Evolutionary conservation across 2,797 vertebrate genomes (phyloP).

Genomic region (Argentina silus): DNA sequence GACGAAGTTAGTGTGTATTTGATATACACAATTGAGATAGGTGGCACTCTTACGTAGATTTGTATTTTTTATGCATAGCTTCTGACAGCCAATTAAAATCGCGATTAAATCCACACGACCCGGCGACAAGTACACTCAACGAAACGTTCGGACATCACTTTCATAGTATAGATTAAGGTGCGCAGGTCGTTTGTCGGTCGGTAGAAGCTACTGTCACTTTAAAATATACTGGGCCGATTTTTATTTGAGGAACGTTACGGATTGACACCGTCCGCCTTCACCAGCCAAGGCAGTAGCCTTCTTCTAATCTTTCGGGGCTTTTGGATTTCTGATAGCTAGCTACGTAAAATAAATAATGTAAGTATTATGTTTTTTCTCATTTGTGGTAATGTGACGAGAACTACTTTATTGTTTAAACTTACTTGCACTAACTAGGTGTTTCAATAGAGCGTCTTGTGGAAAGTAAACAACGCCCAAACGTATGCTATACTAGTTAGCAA

Average conservation of each 20-base stretch:
- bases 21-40: too few relatives aligned
- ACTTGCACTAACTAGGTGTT: not conserved
- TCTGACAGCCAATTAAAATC: too few relatives aligned
- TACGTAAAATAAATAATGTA: not conserved
- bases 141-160: too few relatives aligned
- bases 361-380: not conserved
- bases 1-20: too few relatives aligned
- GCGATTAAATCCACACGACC: too few relatives aligned
- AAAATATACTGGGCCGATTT: not conserved
- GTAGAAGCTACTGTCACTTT: not conserved
- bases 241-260: not conserved
- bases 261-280: not conserved
- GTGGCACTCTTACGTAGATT: too few relatives aligned
- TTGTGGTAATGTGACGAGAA: too few relatives aligned
- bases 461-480: constrained; percentile 6
- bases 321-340: not conserved
- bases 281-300: too few relatives aligned
- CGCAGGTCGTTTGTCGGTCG: too few relatives aligned
- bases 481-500: not conserved
- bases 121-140: too few relatives aligned
- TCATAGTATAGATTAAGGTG: too few relatives aligned
- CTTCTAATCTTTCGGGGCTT: not conserved
- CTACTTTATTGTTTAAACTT: not conserved
- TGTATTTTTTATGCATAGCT: too few relatives aligned
- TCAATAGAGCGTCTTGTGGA: not conserved